phyloP scores from a whole-genome alignment of 2,797 vertebrate genomes.

The Carcharodon carcharias region DNA sequence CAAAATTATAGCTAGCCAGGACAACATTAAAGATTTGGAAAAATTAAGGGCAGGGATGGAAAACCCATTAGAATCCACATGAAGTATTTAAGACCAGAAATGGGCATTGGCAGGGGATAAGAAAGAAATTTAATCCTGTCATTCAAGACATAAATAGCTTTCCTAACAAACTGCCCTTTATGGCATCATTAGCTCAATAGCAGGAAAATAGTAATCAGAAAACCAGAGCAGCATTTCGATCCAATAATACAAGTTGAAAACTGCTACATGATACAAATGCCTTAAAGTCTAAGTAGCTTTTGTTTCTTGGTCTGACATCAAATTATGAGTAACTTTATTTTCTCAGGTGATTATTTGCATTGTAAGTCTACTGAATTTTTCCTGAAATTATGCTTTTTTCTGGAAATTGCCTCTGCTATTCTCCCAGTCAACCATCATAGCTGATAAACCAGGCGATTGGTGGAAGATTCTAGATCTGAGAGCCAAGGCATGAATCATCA shows the following conservation, averaged over 20 bases:
- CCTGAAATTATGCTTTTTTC: neutral
- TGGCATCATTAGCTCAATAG: neutral
- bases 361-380: neutral
- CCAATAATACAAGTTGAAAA: neutral
- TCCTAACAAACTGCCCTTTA: neutral
- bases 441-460: neutral
- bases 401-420: neutral
- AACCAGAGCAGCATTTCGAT: neutral
- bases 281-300: neutral
- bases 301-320: neutral
- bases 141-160: neutral
- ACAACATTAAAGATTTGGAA: neutral
- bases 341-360: neutral
- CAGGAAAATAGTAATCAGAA: neutral
- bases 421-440: neutral
- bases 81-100: conserved; percentile 17
- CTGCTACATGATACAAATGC: neutral
- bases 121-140: neutral
- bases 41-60: neutral
- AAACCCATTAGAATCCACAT: conserved; percentile 3
- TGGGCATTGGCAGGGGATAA: neutral
- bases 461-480: no score
- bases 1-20: conserved; percentile 14
- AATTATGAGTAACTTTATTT: neutral
- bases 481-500: neutral